Conservation (phyloP, 2,113 vertebrate species). For the Danionella cerebrum region DNA sequence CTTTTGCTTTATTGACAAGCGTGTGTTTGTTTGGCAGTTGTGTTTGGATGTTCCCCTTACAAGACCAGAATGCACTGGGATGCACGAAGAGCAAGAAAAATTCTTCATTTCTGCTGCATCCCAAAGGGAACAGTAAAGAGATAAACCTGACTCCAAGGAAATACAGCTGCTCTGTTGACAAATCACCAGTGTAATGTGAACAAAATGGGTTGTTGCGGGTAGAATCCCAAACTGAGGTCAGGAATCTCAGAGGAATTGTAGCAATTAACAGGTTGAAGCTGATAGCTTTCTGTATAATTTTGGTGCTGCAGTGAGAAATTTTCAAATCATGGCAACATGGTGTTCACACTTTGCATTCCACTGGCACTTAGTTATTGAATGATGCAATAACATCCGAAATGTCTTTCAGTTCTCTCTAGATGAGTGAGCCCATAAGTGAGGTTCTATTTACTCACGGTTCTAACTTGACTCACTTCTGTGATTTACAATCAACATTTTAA, state of each 20-base stretch:
- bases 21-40: neutral
- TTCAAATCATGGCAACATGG: neutral
- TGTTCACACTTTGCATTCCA: too few species aligned
- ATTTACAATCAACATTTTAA: too few species aligned
- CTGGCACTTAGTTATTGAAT: too few species aligned
- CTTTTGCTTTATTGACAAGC: neutral
- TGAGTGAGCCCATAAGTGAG: too few species aligned
- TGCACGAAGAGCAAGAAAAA: constrained; percentile 22
- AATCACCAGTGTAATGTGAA: constrained; percentile 34
- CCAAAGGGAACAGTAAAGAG: constrained; percentile 12
- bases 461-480: too few species aligned
- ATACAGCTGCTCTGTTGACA: constrained; percentile 20
- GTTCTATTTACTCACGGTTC: too few species aligned
- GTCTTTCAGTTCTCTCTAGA: too few species aligned
- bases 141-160: neutral
- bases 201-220: constrained; percentile 24
- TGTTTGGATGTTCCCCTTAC: neutral
- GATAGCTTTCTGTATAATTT: constrained; percentile 8
- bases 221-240: neutral
- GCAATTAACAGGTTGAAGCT: constrained; percentile 29
- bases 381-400: too few species aligned
- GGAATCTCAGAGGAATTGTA: neutral
- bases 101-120: constrained; percentile 27
- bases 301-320: neutral
- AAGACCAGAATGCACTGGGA: constrained; percentile 10